Conservation (phyloP, 1,140 invertebrate genomes). For the Maniola jurtina region DNA sequence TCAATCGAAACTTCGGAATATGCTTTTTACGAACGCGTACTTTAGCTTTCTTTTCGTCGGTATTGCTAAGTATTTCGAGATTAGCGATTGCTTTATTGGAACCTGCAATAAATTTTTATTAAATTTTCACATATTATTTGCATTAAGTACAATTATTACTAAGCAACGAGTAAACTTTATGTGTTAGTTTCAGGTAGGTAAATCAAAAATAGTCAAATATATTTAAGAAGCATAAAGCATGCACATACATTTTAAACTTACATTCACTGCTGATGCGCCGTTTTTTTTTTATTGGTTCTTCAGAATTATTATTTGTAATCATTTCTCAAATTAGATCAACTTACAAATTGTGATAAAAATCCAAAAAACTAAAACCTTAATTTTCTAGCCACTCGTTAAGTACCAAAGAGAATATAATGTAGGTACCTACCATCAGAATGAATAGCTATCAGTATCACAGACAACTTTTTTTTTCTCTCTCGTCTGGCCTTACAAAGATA, state of each 20-base stretch:
- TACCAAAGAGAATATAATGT: too few relatives aligned
- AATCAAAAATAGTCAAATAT: too few relatives aligned
- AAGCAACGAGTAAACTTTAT: too few relatives aligned
- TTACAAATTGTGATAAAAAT: not conserved
- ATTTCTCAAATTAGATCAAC: not conserved
- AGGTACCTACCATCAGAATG: too few relatives aligned
- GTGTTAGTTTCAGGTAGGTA: too few relatives aligned
- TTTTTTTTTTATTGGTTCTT: slow-evolving; percentile 27
- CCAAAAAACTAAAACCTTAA: not conserved
- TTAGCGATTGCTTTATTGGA: slow-evolving; percentile 12
- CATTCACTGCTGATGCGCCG: slow-evolving; percentile 17
- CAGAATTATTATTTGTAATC: slow-evolving; percentile 5
- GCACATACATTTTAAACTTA: slow-evolving; percentile 8
- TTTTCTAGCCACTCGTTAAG: too few relatives aligned
- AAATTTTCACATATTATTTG: too few relatives aligned
- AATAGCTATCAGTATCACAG: too few relatives aligned
- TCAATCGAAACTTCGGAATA: slow-evolving; percentile 80
- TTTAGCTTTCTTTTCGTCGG: slow-evolving; percentile 3
- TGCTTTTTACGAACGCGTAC: slow-evolving; percentile 79
- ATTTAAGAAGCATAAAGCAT: not conserved
- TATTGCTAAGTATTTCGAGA: not conserved
- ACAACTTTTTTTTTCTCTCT: too few relatives aligned
- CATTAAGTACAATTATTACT: too few relatives aligned
- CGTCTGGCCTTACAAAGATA: too few relatives aligned
- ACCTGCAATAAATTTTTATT: slow-evolving; percentile 12